Percentiles rank a stretch among this genome's conserved stretches.
phyloP scores from a whole-genome alignment of 2,888 invertebrate species.

The Lutraria lutraria region DNA sequence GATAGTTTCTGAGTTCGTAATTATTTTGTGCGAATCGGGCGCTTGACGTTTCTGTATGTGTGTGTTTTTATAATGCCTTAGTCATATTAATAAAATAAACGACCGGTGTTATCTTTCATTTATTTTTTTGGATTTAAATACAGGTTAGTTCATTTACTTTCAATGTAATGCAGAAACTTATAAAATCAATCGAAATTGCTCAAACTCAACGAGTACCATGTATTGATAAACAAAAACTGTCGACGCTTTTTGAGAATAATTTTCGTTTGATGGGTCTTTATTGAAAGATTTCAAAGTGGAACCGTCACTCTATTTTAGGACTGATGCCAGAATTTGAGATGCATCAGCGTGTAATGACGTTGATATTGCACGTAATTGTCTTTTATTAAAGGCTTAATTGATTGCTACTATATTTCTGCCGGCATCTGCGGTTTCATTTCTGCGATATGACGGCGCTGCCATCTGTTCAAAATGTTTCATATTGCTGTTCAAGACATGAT shows the following conservation, averaged over 20 bases:
- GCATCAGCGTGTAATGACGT: background rate
- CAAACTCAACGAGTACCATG: background rate
- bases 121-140: background rate
- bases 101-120: background rate
- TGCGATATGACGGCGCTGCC: background rate
- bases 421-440: background rate
- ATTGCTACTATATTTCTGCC: background rate
- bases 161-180: background rate
- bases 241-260: background rate
- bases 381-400: background rate
- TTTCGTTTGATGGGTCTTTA: background rate
- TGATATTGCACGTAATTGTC: background rate
- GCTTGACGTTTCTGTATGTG: background rate
- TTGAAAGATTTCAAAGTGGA: background rate
- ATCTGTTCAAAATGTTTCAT: background rate
- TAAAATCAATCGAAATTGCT: slow-evolving; percentile 11
- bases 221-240: background rate
- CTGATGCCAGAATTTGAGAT: background rate
- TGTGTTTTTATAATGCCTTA: background rate
- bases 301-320: background rate
- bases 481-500: background rate
- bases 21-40: background rate
- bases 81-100: background rate
- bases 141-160: background rate
- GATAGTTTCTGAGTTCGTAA: background rate